Conservation (phyloP, 2,113 vertebrate genomes). For the Corapipo altera region DNA sequence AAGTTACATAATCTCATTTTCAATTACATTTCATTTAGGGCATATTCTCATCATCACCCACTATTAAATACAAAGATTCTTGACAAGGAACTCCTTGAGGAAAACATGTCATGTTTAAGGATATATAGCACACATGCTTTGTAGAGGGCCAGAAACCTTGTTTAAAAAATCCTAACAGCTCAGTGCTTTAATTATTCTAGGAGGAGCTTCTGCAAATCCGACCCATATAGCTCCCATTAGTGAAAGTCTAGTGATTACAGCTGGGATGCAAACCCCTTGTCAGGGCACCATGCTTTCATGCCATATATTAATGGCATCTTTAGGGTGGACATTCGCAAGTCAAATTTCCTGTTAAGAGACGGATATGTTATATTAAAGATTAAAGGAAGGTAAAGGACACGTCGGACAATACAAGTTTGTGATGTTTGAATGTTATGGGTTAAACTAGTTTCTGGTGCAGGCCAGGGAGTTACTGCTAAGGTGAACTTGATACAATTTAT, state of each 20-base stretch:
- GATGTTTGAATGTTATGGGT: neutral
- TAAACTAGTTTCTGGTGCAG: neutral
- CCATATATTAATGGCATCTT: neutral
- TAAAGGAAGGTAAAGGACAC: slow-evolving; percentile 37
- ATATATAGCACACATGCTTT: slow-evolving; percentile 69
- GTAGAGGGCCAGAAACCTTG: slow-evolving; percentile 39
- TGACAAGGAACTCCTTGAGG: slow-evolving; percentile 72
- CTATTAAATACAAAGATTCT: slow-evolving; percentile 76
- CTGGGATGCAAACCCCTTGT: neutral
- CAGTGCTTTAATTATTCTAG: slow-evolving; percentile 24
- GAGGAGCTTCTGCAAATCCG: neutral
- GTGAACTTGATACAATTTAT: neutral
- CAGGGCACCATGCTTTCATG: accelerated
- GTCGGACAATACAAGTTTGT: neutral
- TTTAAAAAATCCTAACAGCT: slow-evolving; percentile 3
- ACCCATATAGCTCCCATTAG: neutral
- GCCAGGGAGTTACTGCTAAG: neutral
- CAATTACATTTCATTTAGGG: slow-evolving; percentile 75
- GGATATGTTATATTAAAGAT: slow-evolving; percentile 26
- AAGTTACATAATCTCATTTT: slow-evolving; percentile 78
- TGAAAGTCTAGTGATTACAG: neutral
- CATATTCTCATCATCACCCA: slow-evolving; percentile 69
- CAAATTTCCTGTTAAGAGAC: slow-evolving; percentile 30
- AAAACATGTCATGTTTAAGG: slow-evolving; percentile 75
- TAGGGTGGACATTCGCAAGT: slow-evolving; percentile 37